Base-by-base conservation (phyloP, 2,888 invertebrate genomes). In the Anticlea derivata region DNA sequence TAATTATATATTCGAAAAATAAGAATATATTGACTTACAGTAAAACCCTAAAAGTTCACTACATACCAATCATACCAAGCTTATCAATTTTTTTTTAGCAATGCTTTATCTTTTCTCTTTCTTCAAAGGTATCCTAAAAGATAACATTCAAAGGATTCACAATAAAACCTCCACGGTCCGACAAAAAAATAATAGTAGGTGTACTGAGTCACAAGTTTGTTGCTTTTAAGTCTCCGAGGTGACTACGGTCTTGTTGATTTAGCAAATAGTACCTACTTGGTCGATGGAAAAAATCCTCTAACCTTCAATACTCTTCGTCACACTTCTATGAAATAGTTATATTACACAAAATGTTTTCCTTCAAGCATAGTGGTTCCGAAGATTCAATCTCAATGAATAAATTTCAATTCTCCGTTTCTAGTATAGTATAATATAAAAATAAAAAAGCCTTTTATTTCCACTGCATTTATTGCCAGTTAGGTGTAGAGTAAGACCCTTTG, bases 241-340 rank as follows among this genome's bases (percentile, higher is more conserved):
- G 46, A 50, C 34, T 35, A 33, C 40, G 56, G n/a, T 23, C 40
- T 40, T 62, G 61, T 73, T 74, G 66, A 48, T 67, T 62, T 48
- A 58, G 61, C 58, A 75, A 73, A 75, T 66, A 75, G 48, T 58
- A 60, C 57, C 53, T 45, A 58, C 54, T 26, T 55, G 46, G 52
- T 44, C 46, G 43, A 60, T 57, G 50, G 51, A 49, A 37, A 40
- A 17, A 46, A 31, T 48, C 35, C 40, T 35, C 50, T 49, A 51
- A 44, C 44, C 43, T 26, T 26, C 50, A 52, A 50, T 49, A 29
- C 5, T 3, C 41, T 49, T 35, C 30, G 50, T 50, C 49, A 47
- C 43, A 45, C 35, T 54, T 57, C 50, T 44, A 40, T 45, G 53
- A 40, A 40, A 35, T 35, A 12, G 34, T 40, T 33, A 33, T n/a